Base-by-base conservation (phyloP, 2,888 invertebrate species). In the Abscondita cerata region DNA sequence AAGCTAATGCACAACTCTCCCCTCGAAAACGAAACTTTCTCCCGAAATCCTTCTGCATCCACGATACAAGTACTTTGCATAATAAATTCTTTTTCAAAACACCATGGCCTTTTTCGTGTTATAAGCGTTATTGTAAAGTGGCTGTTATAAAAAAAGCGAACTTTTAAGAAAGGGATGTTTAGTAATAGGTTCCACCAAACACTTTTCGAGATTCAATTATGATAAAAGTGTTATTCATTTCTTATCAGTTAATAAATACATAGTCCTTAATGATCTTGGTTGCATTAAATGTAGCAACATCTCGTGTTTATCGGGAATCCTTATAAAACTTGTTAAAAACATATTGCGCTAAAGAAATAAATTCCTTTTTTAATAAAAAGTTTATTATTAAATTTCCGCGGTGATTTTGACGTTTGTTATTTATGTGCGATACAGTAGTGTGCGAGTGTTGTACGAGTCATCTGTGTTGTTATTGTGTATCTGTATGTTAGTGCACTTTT, bases 171-270 rank as follows among this genome's bases (percentile, higher is more conserved):
- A 2, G 25, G 6, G 25, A 4, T 25, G 6, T 25, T 25, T 25
- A 25, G 25, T 25, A 25, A 25, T 25, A 25, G 25, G 25, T 25
- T 25, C 2, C 6, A 6, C 25, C 25, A 25, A 52, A 65, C 47
- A 58, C 58, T 74, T 75, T 76, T 71, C 66, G 66, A 77, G 79
- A 80, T 80, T 80, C 79, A 80, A 80, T 80, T 80, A 80, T 69
- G 80, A 80, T 80, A 80, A 78, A 71, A 66, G 66, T 72, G 73
- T 77, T 75, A 76, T 76, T 76, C 72, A 64, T 71, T 69, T 70
- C 74, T 77, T 78, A 78, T 78, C 78, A 76, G 73, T 75, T 75
- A 75, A 78, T 77, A 77, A 77, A 77, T n/a, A n/a, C n/a, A n/a
- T 78, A 76, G 73, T 71, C 66, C 67, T 73, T 74, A 75, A 75